These are phyloP conservation scores for Caloenas nicobarica DNA, from an alignment of 2,113 vertebrate species.

Conservation along the genomic window DNA sequence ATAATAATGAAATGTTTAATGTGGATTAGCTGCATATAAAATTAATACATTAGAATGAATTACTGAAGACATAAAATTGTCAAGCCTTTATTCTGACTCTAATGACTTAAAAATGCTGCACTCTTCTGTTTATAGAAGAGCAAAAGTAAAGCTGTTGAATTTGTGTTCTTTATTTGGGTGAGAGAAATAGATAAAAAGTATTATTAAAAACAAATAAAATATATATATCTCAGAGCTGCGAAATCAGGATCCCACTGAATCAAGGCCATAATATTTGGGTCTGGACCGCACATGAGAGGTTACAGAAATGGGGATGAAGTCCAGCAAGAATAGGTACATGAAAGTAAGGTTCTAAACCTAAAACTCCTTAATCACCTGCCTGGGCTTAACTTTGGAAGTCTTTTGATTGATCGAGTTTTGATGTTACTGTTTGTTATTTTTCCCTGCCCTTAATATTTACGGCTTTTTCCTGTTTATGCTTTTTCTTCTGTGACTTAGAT, in stretches of 20 bases:
- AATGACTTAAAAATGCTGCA: not conserved
- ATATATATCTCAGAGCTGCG: not conserved
- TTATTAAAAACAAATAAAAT: not conserved
- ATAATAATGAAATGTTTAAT: slow-evolving; percentile 56
- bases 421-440: not conserved
- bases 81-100: slow-evolving; percentile 20
- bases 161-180: not conserved
- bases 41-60: slow-evolving; percentile 42
- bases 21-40: slow-evolving; percentile 52
- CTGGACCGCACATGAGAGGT: not conserved
- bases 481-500: not conserved
- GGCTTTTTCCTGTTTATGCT: not conserved
- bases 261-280: not conserved
- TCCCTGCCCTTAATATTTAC: not conserved
- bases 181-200: not conserved
- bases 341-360: not conserved
- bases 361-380: not conserved
- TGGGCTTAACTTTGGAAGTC: not conserved
- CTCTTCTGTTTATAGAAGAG: slow-evolving; percentile 4
- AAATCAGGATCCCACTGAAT: not conserved
- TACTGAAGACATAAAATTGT: slow-evolving; percentile 32
- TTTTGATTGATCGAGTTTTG: not conserved
- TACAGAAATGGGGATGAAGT: not conserved
- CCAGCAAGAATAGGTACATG: not conserved
- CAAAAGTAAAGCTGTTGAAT: not conserved